These are phyloP conservation scores for Reticulitermes speratus DNA, from an alignment of 1,140 invertebrate species.

Conservation along the genomic window DNA sequence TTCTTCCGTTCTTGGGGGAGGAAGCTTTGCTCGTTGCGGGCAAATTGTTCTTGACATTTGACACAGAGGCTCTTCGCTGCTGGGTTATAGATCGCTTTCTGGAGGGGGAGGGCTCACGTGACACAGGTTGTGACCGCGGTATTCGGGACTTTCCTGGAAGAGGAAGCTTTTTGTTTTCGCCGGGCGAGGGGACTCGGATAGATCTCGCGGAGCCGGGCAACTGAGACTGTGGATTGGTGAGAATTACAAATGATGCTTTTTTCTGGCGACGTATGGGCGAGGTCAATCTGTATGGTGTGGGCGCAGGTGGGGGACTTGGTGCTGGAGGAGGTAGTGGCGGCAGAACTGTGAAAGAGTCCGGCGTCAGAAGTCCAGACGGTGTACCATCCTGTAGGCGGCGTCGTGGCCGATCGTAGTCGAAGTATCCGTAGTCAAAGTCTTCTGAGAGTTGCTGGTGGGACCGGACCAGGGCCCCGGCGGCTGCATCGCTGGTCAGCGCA, in stretches of 20 bases:
- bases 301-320: slow-evolving; percentile 45
- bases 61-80: slow-evolving; percentile 44
- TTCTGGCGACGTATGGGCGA: slow-evolving; percentile 39
- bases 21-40: neutral
- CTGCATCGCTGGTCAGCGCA: neutral
- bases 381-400: slow-evolving; percentile 41
- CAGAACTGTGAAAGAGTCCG: slow-evolving; percentile 37
- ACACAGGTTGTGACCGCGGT: slow-evolving; percentile 39
- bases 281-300: slow-evolving; percentile 41
- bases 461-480: neutral
- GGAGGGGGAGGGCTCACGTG: slow-evolving; percentile 39
- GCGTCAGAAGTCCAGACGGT: slow-evolving; percentile 36
- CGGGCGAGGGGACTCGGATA: neutral
- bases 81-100: slow-evolving; percentile 57
- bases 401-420: slow-evolving; percentile 37
- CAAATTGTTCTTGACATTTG: neutral
- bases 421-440: neutral
- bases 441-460: neutral
- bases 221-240: slow-evolving; percentile 47
- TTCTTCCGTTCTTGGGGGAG: neutral
- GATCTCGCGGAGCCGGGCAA: neutral
- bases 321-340: slow-evolving; percentile 41
- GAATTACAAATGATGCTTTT: slow-evolving; percentile 58
- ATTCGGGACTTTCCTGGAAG: slow-evolving; percentile 44
- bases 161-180: slow-evolving; percentile 45